Evolutionary conservation across 2,888 invertebrate genomes (phyloP), one percentile per base, ranked within the genome.

Genomic region (Xestia ashworthii): DNA sequence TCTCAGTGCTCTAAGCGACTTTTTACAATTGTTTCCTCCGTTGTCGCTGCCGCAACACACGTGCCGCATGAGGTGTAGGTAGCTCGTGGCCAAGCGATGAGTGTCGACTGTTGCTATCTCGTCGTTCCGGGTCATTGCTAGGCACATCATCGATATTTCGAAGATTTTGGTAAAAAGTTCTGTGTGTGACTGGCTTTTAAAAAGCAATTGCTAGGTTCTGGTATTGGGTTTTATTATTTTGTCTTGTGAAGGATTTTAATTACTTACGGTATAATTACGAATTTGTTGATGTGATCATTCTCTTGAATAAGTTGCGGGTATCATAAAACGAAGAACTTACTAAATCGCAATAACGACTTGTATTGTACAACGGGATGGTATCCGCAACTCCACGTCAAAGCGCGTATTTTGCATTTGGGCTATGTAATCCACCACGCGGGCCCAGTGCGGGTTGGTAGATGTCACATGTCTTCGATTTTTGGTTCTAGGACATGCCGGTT

Each of bases 41-140:
- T 55, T 11, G 55, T 55, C 12, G 1, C 12, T 55, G n/a, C 55
- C 58, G 0, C 14, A 55, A 12, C n/a, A 25, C n/a, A 12, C n/a
- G n/a, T 22, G 8, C 3, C 22, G 53, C 22, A 9, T 53, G 53
- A 22, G 9, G 1, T n/a, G 55, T 6, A 14, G 2, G 55, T 6
- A 14, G 2, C 14, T 25, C 25, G 25, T 25, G 25, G 58, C 25
- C 25, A 25, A 58, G 6, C 9, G 5, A 14, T 58, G 19, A 55
- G 12, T 55, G n/a, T 55, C 5, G 55, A 55, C 12, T 55, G 55
- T n/a, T 55, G 55, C 5, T 55, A n/a, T 55, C n/a, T 58, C 22
- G 60, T 67, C 70, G 38, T 85, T 77, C 32, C 58, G 38, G 64
- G 41, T 74, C 58, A 74, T 73, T 81, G 44, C 72, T 46, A 73